Evolutionary conservation across 2,797 vertebrate species (phyloP), one percentile per base, ranked within the genome.

Genomic region (Ctenochaetus hawaiiensis): DNA sequence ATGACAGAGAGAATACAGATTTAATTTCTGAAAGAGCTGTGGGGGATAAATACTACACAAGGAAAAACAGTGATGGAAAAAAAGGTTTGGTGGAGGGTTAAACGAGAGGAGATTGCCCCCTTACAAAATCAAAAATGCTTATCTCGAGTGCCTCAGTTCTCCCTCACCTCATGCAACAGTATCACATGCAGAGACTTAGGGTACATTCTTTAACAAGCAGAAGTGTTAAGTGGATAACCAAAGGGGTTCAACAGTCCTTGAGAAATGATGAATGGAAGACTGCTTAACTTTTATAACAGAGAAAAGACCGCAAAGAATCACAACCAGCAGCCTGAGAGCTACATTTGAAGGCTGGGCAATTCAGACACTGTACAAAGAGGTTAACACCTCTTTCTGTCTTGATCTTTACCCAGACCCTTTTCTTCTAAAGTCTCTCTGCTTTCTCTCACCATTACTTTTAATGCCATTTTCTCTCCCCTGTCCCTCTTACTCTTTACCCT

Each of bases 181-280:
- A 65, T 91, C 92, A 94, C 92, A 92, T 82, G 89, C 47, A 78
- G 5, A 82, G 88, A 84, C 82, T 91, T 84, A 84, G 30, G 69
- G 71, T 61, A 77, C 82, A 91, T 89, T 91, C 80, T 89, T 90
- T 23, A 66, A 49, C 67, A 72, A 69, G 43, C 18, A 67, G 8
- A 75, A 34, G 83, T 78, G 69, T 81, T 87, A 86, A 80, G 83
- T 73, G 68, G 64, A 85, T 87, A 81, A 87, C 51, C 18, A 1
- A 34, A 13, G 44, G 30, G 68, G 67, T 59, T 74, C 72, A 66
- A 48, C 3, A 4, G 51, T 75, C 45, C 62, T 18, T 71, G 66
- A 65, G 54, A 82, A 82, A 83, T 22, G 23, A 66, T 75, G 74
- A 85, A 88, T 74, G 17, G 44, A 43, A 81, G 59, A 68, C 48